Base-by-base conservation (phyloP, 2,888 invertebrate genomes). In the Gari tellinella region DNA sequence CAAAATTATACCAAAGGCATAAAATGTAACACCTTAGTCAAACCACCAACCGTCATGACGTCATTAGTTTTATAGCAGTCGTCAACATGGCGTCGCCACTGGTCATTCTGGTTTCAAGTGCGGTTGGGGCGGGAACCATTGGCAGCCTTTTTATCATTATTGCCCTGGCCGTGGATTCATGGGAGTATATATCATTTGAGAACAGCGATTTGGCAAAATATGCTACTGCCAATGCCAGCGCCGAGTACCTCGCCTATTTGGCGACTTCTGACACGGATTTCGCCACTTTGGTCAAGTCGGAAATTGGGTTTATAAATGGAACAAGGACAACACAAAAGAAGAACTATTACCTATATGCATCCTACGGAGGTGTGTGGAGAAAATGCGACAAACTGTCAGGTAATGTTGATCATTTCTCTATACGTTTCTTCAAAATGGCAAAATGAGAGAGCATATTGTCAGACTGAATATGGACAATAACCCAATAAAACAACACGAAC, bases 121-220 rank as follows among this genome's bases (percentile, higher is more conserved):
- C 84, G 21, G 64, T 81, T 25, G 40, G 72, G 3, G 56, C 77
- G 7, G 84, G 83, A 7, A 57, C 76, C 0, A 26, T 85, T 2
- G 83, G 83, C 19, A 81, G 82, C 23, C 57, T 86, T 7, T 68
- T 86, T 21, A 76, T 83, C 41, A 72, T 84, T 8, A 68, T 85
- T 23, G 72, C 82, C 17, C 78, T 84, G 10, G 76, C 82, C 8
- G 80, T 83, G 5, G 72, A 81, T 53, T 63, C 69, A 10, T 83
- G 83, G 83, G 72, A 84, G 43, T 72, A 73, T 19, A 55, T 81
- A 4, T 65, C 77, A 7, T 84, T 82, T 45, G 64, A 66, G 19
- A 52, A 61, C 7, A 55, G 49, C 25, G 43, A 37, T 23, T 46
- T 78, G 15, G 49, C 72, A 10, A 57, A 38, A 17, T 79, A 81